A percentile compares a stretch with the other conserved stretches of the same genome.
These are phyloP conservation scores for Carcinoscorpius rotundicauda DNA, from an alignment of 1,140 invertebrate genomes.

Conservation along the genomic window DNA sequence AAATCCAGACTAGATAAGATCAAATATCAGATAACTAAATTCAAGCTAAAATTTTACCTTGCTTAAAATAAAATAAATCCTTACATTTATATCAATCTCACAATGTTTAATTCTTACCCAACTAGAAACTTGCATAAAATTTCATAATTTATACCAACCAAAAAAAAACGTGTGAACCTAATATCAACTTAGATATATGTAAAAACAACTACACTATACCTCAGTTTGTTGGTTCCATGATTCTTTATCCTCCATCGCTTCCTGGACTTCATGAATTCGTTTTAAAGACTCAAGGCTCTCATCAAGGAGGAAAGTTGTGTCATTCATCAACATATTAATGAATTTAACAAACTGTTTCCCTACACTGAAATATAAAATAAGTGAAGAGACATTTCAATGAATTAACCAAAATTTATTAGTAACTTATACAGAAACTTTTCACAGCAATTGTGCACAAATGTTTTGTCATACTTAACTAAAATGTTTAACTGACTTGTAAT, in stretches of 20 bases:
- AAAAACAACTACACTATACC: slow-evolving; percentile 15
- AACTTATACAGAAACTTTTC: background rate
- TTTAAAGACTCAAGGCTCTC: slow-evolving; percentile 91
- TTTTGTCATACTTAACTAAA: no score
- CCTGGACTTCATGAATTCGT: slow-evolving; percentile 89
- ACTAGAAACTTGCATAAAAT: background rate
- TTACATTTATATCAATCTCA: background rate
- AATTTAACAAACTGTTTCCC: slow-evolving; percentile 95
- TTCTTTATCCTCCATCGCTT: slow-evolving; percentile 55
- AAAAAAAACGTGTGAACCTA: no score
- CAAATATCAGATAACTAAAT: background rate
- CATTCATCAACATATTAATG: slow-evolving; percentile 98
- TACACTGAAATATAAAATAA: slow-evolving; percentile 35
- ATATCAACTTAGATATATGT: no score
- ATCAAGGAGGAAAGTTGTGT: slow-evolving; percentile 93
- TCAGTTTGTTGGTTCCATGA: slow-evolving; percentile 49
- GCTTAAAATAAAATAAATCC: background rate
- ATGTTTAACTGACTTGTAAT: no score
- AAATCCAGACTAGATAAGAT: no score
- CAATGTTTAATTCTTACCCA: background rate
- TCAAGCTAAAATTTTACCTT: background rate
- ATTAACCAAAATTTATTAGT: slow-evolving; percentile 3
- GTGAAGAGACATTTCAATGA: slow-evolving; percentile 10
- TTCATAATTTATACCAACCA: no score
- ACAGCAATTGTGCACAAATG: no score